Evolutionary conservation across 2,797 vertebrate species (phyloP).

Genomic region (Anguilla marmorata): DNA sequence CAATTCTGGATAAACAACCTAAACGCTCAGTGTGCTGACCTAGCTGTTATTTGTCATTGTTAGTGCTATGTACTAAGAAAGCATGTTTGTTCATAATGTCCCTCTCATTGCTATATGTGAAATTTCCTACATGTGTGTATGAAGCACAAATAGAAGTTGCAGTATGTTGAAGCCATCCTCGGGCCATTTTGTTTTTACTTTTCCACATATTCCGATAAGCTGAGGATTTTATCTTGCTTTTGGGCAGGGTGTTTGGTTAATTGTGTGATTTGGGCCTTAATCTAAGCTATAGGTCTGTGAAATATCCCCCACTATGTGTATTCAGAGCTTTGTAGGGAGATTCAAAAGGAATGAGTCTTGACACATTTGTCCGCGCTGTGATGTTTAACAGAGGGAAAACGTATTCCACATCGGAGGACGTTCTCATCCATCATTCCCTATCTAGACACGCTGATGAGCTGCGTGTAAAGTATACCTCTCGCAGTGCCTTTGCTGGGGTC

Average conservation of each 20-base stretch:
- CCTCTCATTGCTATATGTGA: background rate
- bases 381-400: slow-evolving; percentile 18
- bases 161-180: background rate
- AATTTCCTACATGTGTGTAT: background rate
- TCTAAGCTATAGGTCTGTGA: background rate
- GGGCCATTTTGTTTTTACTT: background rate
- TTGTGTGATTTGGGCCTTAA: background rate
- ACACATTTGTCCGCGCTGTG: background rate
- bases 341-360: background rate
- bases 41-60: background rate
- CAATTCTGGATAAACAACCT: slow-evolving; percentile 9
- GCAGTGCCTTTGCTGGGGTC: slow-evolving; percentile 36
- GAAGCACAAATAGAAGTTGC: background rate
- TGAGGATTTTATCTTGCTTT: background rate
- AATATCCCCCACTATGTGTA: background rate
- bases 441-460: slow-evolving; percentile 31
- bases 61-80: background rate
- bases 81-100: background rate
- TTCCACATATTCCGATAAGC: background rate
- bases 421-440: slow-evolving; percentile 40
- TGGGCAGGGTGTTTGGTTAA: background rate
- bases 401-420: slow-evolving; percentile 26
- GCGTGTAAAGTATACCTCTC: slow-evolving; percentile 21
- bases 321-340: background rate
- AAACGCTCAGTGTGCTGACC: background rate